These are phyloP conservation scores for Lanius collurio DNA, from an alignment of 2,113 vertebrate species.

Conservation along the genomic window DNA sequence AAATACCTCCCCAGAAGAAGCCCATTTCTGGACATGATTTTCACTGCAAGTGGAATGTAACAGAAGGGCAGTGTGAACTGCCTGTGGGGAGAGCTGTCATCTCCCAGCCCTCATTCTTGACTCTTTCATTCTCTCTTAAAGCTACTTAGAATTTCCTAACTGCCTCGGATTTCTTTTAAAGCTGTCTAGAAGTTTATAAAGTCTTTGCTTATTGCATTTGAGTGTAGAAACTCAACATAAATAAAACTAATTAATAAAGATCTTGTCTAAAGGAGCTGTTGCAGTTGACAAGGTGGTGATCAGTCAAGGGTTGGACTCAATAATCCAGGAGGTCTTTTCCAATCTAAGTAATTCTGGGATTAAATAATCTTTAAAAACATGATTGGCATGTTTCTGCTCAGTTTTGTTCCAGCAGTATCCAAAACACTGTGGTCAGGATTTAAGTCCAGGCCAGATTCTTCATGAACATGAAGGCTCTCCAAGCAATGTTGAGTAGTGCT, in stretches of 20 bases:
- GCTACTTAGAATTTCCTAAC: background rate
- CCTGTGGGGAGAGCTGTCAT: accelerated
- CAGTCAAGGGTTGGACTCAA: background rate
- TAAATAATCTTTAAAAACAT: background rate
- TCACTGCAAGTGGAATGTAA: background rate
- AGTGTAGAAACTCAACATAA: background rate
- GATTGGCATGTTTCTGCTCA: background rate
- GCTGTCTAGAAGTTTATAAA: background rate
- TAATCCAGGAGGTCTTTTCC: background rate
- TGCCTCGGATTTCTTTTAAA: background rate
- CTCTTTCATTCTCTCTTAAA: background rate
- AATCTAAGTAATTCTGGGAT: background rate
- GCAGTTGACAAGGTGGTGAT: background rate
- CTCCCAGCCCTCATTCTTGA: background rate
- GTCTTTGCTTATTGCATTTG: background rate
- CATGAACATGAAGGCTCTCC: accelerated
- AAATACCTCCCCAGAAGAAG: background rate
- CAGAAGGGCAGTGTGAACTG: background rate
- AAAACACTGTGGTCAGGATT: background rate
- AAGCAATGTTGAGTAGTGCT: accelerated
- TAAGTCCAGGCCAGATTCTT: background rate
- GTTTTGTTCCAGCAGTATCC: background rate
- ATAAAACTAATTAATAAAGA: background rate
- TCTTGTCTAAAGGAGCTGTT: background rate
- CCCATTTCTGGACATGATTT: background rate